Conservation (phyloP, 2,888 invertebrate species). For the Brenthis hecate region DNA sequence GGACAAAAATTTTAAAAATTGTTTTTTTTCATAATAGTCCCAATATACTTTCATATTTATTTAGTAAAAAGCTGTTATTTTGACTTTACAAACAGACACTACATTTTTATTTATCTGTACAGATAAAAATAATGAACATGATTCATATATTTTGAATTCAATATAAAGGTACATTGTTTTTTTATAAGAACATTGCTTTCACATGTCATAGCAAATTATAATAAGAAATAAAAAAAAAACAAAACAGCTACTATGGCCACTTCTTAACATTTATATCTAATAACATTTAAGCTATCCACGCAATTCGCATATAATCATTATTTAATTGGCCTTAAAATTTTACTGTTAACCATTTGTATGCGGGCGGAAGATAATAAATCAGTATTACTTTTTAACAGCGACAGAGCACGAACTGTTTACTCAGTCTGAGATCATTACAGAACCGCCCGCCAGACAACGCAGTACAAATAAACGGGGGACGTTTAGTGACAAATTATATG, state of each 20-base stretch:
- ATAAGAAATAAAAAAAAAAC: not conserved
- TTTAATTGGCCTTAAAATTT: slow-evolving; percentile 32
- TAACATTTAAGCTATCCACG: not conserved
- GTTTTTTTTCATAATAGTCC: no score
- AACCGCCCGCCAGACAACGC: not conserved
- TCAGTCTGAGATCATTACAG: slow-evolving; percentile 5
- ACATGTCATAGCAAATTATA: not conserved
- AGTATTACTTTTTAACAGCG: slow-evolving; percentile 34
- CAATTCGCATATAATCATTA: slow-evolving; percentile 15
- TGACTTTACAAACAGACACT: no score
- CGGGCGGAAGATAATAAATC: slow-evolving; percentile 38
- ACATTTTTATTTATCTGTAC: no score
- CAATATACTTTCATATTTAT: no score
- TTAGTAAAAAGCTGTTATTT: no score
- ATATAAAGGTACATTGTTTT: no score
- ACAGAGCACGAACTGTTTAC: slow-evolving; percentile 33
- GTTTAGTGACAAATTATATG: slow-evolving; percentile 5
- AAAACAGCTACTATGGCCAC: not conserved
- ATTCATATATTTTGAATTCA: no score
- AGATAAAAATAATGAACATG: no score
- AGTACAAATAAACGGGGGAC: slow-evolving; percentile 2
- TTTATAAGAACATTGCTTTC: no score
- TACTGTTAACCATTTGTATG: slow-evolving; percentile 25
- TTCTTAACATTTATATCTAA: no score
- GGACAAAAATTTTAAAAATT: no score